These are phyloP conservation scores for Myrmophylax atrothorax DNA, from an alignment of 2,113 vertebrate genomes.

Conservation along the genomic window DNA sequence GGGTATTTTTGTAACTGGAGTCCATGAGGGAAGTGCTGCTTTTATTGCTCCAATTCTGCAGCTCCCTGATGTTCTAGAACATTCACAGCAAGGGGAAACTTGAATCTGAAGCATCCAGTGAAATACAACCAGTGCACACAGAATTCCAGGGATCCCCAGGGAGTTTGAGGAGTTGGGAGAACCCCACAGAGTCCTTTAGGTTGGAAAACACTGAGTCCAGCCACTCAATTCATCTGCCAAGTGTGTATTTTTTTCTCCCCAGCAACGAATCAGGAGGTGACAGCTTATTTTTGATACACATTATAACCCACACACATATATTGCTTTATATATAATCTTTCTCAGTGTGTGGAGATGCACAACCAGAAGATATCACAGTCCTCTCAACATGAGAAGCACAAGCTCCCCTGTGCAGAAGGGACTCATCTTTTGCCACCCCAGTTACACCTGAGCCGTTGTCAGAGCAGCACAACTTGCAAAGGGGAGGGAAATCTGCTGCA, in stretches of 20 bases:
- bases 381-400: background rate
- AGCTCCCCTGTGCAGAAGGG: background rate
- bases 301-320: background rate
- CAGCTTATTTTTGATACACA: background rate
- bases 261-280: background rate
- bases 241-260: background rate
- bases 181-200: background rate
- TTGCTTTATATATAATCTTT: background rate
- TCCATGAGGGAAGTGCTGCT: background rate
- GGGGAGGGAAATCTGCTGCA: background rate
- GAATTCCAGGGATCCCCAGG: background rate
- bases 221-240: too few relatives aligned
- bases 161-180: background rate
- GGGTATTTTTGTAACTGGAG: background rate
- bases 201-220: background rate
- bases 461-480: background rate
- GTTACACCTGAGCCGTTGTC: background rate
- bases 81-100: too few relatives aligned
- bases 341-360: too few relatives aligned
- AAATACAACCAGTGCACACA: background rate
- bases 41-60: background rate
- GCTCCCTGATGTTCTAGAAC: background rate
- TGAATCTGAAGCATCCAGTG: background rate
- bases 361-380: background rate
- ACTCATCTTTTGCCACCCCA: background rate